phyloP scores from a whole-genome alignment of 2,797 vertebrate species.

The Adrianichthys oophorus region DNA sequence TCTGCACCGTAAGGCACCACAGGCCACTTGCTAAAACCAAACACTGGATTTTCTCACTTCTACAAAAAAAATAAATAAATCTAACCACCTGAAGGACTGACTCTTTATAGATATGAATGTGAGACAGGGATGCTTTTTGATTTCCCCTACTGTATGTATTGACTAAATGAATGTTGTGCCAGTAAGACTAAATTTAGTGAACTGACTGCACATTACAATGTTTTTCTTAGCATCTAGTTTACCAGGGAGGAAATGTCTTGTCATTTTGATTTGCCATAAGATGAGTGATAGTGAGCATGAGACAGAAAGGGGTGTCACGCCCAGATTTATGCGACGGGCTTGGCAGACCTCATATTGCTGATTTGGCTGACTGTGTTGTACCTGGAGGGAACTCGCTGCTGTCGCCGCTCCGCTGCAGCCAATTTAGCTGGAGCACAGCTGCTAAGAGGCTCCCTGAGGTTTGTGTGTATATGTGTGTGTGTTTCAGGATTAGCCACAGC shows the following conservation, averaged over 20 bases:
- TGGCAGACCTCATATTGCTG: slow-evolving; percentile 56
- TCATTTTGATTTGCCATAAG: slow-evolving; percentile 57
- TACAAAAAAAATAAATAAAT: not conserved
- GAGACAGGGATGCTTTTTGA: not conserved
- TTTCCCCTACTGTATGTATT: not conserved
- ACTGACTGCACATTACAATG: slow-evolving; percentile 58
- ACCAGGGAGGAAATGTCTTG: slow-evolving; percentile 41
- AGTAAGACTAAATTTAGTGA: no score
- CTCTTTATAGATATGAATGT: not conserved
- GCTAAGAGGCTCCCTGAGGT: slow-evolving; percentile 73
- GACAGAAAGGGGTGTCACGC: slow-evolving; percentile 64
- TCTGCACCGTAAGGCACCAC: no score
- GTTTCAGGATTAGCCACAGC: slow-evolving; percentile 72
- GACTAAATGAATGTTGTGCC: not conserved
- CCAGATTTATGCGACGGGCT: slow-evolving; percentile 60
- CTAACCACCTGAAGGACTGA: not conserved
- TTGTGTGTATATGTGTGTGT: slow-evolving; percentile 33
- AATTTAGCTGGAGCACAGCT: slow-evolving; percentile 75
- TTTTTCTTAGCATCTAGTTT: slow-evolving; percentile 51
- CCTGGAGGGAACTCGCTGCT: slow-evolving; percentile 63
- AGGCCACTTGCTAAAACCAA: no score
- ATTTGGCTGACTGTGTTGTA: slow-evolving; percentile 64
- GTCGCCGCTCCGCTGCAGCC: slow-evolving; percentile 56
- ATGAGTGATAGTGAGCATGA: slow-evolving; percentile 60
- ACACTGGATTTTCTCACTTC: not conserved